Evolutionary conservation across 2,113 vertebrate species (phyloP).

Genomic region (Aspidoscelis tigris): DNA sequence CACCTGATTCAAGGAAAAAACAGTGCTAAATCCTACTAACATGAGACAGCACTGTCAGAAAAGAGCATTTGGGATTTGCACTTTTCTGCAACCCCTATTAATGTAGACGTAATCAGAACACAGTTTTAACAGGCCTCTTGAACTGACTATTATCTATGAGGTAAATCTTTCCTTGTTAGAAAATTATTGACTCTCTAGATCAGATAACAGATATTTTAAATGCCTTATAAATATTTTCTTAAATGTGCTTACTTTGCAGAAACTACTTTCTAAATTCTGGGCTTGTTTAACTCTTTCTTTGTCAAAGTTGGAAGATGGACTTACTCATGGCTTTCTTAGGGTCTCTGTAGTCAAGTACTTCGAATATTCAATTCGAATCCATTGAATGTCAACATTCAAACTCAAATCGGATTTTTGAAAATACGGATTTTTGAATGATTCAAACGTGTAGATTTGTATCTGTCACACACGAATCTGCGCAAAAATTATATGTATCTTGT

Average conservation of each 20-base stretch:
- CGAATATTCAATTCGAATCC: no score
- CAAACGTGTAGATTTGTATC: no score
- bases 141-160: conserved; percentile 6
- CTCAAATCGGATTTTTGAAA: no score
- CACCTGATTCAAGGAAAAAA: neutral
- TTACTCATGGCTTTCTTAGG: neutral
- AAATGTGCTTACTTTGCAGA: conserved; percentile 5
- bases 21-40: neutral
- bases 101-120: neutral
- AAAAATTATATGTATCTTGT: no score
- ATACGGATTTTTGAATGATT: no score
- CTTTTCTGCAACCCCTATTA: conserved; percentile 7
- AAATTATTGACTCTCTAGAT: conserved; percentile 18
- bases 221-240: conserved; percentile 9
- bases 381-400: no score
- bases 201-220: neutral
- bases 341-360: neutral
- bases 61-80: conserved; percentile 6
- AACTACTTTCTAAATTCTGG: neutral
- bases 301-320: neutral
- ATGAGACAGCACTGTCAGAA: neutral
- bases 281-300: conserved; percentile 1
- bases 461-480: no score
- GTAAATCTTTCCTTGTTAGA: conserved; percentile 13
- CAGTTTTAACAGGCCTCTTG: neutral